Evolutionary conservation across 2,888 invertebrate genomes (phyloP).

Genomic region (Leptarthrus brevirostris): DNA sequence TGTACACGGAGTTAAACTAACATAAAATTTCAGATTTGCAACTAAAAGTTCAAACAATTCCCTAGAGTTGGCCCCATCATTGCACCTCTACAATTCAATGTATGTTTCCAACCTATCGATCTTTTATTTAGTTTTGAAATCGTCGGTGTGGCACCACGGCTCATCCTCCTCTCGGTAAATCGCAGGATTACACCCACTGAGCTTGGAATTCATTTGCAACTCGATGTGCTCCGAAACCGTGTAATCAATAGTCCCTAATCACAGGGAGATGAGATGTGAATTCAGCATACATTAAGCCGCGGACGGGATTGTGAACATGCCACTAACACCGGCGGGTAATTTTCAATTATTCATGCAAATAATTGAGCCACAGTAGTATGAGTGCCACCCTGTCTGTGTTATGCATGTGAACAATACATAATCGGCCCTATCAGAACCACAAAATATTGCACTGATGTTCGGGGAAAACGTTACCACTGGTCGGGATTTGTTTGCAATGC

Average conservation of each 20-base stretch:
- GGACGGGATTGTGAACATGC: constrained; percentile 42
- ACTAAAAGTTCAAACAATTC: constrained; percentile 7
- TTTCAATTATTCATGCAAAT: constrained; percentile 52
- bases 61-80: background rate
- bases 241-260: constrained; percentile 49
- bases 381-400: background rate
- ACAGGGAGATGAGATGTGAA: constrained; percentile 47
- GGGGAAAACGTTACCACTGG: too few relatives aligned
- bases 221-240: constrained; percentile 18
- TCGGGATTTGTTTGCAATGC: too few relatives aligned
- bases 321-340: constrained; percentile 38
- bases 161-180: background rate
- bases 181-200: background rate
- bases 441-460: too few relatives aligned
- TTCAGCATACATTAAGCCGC: constrained; percentile 40
- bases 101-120: background rate
- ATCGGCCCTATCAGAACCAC: too few relatives aligned
- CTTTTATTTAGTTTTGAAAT: constrained; percentile 5
- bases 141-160: background rate
- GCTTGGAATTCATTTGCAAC: constrained; percentile 17
- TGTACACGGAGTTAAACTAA: background rate
- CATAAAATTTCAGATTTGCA: constrained; percentile 14
- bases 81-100: background rate
- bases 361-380: constrained; percentile 26
- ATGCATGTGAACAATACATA: too few relatives aligned